A percentile compares a stretch with the other conserved stretches of the same genome.
phyloP scores from a whole-genome alignment of 2,888 invertebrate species.

The Metallyticus violacea region DNA sequence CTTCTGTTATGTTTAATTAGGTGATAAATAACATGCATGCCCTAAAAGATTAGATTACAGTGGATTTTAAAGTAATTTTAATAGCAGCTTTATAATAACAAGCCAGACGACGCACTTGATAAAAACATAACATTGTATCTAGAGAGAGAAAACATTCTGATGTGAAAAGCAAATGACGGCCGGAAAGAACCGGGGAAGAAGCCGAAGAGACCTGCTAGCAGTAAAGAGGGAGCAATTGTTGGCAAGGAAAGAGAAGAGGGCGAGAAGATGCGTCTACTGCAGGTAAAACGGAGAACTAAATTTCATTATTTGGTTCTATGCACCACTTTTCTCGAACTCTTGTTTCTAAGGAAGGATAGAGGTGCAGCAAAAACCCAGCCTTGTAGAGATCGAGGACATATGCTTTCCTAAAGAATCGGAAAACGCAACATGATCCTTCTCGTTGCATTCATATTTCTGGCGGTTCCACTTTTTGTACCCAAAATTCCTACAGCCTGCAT shows the following conservation, averaged over 20 bases:
- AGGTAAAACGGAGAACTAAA: neutral
- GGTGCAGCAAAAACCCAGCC: neutral
- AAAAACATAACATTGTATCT: neutral
- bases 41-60: neutral
- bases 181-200: neutral
- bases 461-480: too few relatives aligned
- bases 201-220: neutral
- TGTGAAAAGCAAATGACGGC: neutral
- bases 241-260: neutral
- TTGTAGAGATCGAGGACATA: neutral
- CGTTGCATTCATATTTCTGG: too few relatives aligned
- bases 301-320: neutral
- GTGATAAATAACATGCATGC: neutral
- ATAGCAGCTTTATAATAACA: neutral
- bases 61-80: neutral
- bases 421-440: too few relatives aligned
- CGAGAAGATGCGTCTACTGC: too few relatives aligned
- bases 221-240: neutral
- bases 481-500: too few relatives aligned
- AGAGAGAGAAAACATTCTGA: too few relatives aligned
- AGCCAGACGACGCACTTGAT: neutral
- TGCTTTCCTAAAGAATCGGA: too few relatives aligned
- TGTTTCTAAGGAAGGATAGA: neutral
- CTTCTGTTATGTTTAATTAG: neutral
- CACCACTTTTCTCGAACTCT: neutral